phyloP scores from a whole-genome alignment of 2,888 invertebrate genomes.

The Yponomeuta evonymella region DNA sequence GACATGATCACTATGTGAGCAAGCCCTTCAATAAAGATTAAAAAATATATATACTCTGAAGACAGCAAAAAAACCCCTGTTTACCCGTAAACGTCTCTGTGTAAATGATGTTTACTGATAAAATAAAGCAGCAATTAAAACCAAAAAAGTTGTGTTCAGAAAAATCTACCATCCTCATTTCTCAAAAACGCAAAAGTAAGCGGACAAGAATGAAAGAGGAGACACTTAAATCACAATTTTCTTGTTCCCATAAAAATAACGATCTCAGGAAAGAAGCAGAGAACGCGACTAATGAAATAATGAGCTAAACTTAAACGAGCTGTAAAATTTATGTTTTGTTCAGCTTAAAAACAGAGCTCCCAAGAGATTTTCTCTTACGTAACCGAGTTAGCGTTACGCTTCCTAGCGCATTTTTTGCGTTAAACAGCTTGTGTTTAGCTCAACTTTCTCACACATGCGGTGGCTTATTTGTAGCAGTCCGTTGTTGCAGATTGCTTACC shows the following conservation, averaged over 20 bases:
- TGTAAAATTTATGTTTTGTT: slow-evolving; percentile 70
- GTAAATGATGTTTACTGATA: too few species aligned
- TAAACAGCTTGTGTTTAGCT: slow-evolving; percentile 17
- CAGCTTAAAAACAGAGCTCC: slow-evolving; percentile 66
- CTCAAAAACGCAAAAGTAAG: neutral
- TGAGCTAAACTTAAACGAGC: slow-evolving; percentile 70
- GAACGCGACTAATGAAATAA: slow-evolving; percentile 66
- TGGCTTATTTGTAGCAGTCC: slow-evolving; percentile 9
- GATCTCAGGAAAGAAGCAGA: slow-evolving; percentile 36
- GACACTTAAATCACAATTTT: slow-evolving; percentile 16
- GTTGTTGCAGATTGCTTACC: slow-evolving; percentile 23
- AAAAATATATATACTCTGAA: too few species aligned
- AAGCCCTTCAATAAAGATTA: too few species aligned
- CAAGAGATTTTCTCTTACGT: slow-evolving; percentile 54
- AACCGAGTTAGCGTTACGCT: slow-evolving; percentile 53
- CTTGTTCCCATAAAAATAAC: slow-evolving; percentile 19
- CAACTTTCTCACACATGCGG: slow-evolving; percentile 17
- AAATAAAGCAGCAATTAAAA: too few species aligned
- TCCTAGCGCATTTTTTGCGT: slow-evolving; percentile 4
- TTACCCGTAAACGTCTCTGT: too few species aligned
- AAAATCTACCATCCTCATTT: neutral
- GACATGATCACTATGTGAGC: too few species aligned
- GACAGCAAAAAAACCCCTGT: too few species aligned
- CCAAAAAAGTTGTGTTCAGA: too few species aligned
- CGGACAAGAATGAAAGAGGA: slow-evolving; percentile 7